Evolutionary conservation across 2,797 vertebrate species (phyloP).

Genomic region (Gila robusta): DNA sequence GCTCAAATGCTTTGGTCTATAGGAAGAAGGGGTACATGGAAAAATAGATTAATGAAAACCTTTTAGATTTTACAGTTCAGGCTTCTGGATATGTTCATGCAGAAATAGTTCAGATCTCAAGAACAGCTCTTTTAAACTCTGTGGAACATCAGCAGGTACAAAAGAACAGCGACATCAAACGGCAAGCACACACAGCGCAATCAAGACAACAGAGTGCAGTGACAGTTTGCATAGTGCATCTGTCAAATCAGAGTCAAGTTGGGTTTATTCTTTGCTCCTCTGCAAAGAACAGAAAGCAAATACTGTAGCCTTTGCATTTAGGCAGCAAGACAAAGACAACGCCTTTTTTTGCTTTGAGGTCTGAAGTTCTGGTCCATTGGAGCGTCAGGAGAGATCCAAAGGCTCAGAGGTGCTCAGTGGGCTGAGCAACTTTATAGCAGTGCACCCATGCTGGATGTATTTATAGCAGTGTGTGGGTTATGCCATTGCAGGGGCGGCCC

Average conservation of each 20-base stretch:
- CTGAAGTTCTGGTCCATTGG: slow-evolving; percentile 25
- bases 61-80: not conserved
- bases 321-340: slow-evolving; percentile 15
- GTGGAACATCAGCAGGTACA: not conserved
- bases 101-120: not conserved
- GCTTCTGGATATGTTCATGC: not conserved
- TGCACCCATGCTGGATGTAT: slow-evolving; percentile 44
- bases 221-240: slow-evolving; percentile 10
- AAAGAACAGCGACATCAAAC: slow-evolving; percentile 8
- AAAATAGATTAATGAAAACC: not conserved
- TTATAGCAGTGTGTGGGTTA: slow-evolving; percentile 60
- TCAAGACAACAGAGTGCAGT: not conserved
- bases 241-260: slow-evolving; percentile 23
- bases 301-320: slow-evolving; percentile 4
- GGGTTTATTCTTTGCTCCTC: not conserved
- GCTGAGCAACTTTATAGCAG: slow-evolving; percentile 29
- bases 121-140: not conserved
- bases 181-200: not conserved
- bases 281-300: not conserved
- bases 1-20: not conserved
- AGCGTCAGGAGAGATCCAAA: slow-evolving; percentile 38
- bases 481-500: slow-evolving; percentile 45
- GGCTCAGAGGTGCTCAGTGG: slow-evolving; percentile 36
- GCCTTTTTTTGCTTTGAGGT: slow-evolving; percentile 12
- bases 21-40: not conserved